A percentile compares a stretch with the other conserved stretches of the same genome.
Evolutionary conservation across 2,113 vertebrate genomes (phyloP).

Genomic region (Perca flavescens): DNA sequence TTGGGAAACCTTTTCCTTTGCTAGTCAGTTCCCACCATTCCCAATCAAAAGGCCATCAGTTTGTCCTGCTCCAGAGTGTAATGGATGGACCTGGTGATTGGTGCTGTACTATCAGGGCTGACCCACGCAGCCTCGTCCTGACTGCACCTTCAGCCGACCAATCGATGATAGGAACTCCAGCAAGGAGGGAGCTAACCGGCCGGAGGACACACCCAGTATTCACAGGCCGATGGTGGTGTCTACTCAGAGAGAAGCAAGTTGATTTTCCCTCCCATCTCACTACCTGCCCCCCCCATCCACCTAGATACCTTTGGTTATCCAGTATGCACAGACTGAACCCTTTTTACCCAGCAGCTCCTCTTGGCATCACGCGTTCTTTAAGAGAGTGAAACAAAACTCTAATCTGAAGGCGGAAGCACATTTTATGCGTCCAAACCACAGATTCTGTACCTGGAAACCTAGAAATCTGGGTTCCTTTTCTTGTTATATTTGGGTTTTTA

Average conservation of each 20-base stretch:
- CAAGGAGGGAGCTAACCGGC: conserved; percentile 4
- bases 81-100: conserved; percentile 25
- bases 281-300: conserved; percentile 12
- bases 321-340: conserved; percentile 73
- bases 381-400: conserved; percentile 55
- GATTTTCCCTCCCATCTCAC: conserved; percentile 27
- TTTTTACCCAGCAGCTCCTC: conserved; percentile 53
- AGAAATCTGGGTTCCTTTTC: conserved; percentile 53
- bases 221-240: conserved; percentile 11
- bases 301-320: conserved; percentile 39
- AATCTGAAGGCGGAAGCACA: conserved; percentile 56
- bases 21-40: conserved; percentile 1
- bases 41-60: conserved; percentile 17
- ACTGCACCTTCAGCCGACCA: conserved; percentile 6
- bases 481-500: conserved; percentile 54
- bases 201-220: conserved; percentile 2
- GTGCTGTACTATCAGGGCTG: conserved; percentile 36
- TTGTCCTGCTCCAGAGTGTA: conserved; percentile 14
- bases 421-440: conserved; percentile 45
- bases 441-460: conserved; percentile 61
- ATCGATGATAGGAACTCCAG: conserved; percentile 15
- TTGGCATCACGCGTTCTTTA: conserved; percentile 59
- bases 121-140: conserved; percentile 10
- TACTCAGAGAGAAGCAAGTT: conserved; percentile 15
- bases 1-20: conserved; percentile 5